A percentile compares a stretch with the other conserved stretches of the same genome.
Evolutionary conservation across 2,888 invertebrate genomes (phyloP).

Genomic region (Eristalis arbustorum): DNA sequence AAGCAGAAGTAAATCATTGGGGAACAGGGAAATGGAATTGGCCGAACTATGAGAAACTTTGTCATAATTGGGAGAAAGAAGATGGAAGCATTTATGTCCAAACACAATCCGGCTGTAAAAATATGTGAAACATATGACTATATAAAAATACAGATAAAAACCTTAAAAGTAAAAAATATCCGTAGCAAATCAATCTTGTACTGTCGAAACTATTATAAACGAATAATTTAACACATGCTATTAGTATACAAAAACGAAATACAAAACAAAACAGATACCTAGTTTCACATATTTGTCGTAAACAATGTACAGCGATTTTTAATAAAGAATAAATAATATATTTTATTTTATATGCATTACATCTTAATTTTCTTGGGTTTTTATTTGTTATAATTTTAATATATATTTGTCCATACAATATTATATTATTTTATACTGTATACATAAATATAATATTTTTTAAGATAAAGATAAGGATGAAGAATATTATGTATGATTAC

Average conservation of each 20-base stretch:
- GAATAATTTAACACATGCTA: background rate
- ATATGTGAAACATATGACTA: background rate
- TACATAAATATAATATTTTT: background rate
- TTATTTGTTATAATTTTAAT: background rate
- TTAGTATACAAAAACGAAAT: background rate
- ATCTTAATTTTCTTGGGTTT: background rate
- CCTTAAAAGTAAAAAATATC: background rate
- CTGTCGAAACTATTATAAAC: background rate
- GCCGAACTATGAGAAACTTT: conserved; percentile 55
- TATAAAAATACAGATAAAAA: background rate
- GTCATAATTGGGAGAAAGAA: background rate
- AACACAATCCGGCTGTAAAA: background rate
- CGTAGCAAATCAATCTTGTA: background rate
- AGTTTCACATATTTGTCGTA: background rate
- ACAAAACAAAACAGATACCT: background rate
- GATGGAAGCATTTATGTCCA: background rate
- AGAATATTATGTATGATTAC: background rate
- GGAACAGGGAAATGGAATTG: conserved; percentile 60
- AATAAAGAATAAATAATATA: background rate
- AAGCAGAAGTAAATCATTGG: conserved; percentile 62
- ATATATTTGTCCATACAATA: background rate
- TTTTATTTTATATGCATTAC: background rate
- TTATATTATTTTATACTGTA: background rate
- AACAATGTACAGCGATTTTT: background rate
- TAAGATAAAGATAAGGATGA: background rate